A percentile compares a stretch with the other conserved stretches of the same genome.
These are phyloP conservation scores for Drosophila picticornis DNA, from an alignment of 2,888 invertebrate species.

Conservation along the genomic window DNA sequence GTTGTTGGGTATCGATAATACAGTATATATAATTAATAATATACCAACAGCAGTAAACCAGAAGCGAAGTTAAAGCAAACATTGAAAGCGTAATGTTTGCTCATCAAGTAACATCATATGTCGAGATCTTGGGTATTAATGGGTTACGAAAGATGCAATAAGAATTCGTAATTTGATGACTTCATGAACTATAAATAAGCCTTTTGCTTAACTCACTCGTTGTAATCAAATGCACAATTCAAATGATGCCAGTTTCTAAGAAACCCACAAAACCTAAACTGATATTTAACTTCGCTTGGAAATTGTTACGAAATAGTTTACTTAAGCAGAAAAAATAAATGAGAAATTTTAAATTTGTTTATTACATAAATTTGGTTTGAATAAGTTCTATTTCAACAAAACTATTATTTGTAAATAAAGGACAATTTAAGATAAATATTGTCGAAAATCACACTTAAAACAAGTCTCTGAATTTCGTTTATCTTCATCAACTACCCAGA, in stretches of 20 bases:
- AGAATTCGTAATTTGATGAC: neutral
- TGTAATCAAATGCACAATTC: neutral
- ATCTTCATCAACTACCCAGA: neutral
- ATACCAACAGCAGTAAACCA: neutral
- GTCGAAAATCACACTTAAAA: neutral
- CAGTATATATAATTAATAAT: constrained; percentile 10
- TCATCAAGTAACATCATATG: neutral
- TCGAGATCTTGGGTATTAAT: neutral
- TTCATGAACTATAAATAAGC: neutral
- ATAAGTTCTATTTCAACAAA: neutral
- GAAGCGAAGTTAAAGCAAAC: neutral
- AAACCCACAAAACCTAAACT: neutral
- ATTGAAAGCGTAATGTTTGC: neutral
- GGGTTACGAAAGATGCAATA: neutral
- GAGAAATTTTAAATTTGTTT: fast-evolving
- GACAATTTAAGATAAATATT: neutral
- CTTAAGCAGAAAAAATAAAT: neutral
- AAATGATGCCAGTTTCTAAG: neutral
- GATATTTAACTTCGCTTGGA: neutral
- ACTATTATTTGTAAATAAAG: no score
- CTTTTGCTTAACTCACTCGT: neutral
- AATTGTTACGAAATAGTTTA: neutral
- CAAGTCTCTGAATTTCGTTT: neutral
- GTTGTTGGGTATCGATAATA: constrained; percentile 11
- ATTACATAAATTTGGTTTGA: neutral